Percentiles rank a stretch among this genome's conserved stretches.
phyloP scores from a whole-genome alignment of 2,113 vertebrate species.

The Myotis brandtii region DNA sequence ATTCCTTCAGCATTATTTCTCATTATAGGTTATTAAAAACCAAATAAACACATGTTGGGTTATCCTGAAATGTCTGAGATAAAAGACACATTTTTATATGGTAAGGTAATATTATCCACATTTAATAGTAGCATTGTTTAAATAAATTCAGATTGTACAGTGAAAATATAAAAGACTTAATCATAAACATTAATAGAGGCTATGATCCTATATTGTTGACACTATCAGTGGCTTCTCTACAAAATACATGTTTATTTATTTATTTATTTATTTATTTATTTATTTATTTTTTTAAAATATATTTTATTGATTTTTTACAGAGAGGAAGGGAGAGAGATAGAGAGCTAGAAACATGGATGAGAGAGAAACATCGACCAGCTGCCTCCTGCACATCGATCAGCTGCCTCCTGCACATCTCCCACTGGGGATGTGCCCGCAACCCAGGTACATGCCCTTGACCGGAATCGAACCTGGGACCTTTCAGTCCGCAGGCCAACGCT shows the following conservation, averaged over 20 bases:
- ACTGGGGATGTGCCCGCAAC: too few relatives aligned
- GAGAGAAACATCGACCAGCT: too few relatives aligned
- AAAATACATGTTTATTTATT: neutral
- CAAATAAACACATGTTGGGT: slow-evolving; percentile 11
- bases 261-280: slow-evolving; percentile 25
- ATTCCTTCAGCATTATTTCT: slow-evolving; percentile 3
- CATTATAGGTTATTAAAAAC: slow-evolving; percentile 14
- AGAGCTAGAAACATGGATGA: too few relatives aligned
- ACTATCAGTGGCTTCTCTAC: neutral
- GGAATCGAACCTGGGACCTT: too few relatives aligned
- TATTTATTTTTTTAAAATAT: too few relatives aligned
- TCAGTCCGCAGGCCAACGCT: too few relatives aligned
- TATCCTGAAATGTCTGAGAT: neutral
- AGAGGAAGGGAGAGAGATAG: too few relatives aligned
- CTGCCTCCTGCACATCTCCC: too few relatives aligned
- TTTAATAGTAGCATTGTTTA: slow-evolving; percentile 48
- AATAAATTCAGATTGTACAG: neutral
- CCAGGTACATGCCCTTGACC: too few relatives aligned
- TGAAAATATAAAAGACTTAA: slow-evolving; percentile 35
- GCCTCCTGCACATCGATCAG: too few relatives aligned
- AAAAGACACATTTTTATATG: slow-evolving; percentile 13
- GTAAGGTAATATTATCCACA: neutral
- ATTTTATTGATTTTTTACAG: too few relatives aligned
- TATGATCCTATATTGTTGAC: neutral
- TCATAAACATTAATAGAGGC: neutral